A percentile compares a stretch with the other conserved stretches of the same genome.
Evolutionary conservation across 2,797 vertebrate genomes (phyloP).

Genomic region (Microctenopoma steveboyesi): DNA sequence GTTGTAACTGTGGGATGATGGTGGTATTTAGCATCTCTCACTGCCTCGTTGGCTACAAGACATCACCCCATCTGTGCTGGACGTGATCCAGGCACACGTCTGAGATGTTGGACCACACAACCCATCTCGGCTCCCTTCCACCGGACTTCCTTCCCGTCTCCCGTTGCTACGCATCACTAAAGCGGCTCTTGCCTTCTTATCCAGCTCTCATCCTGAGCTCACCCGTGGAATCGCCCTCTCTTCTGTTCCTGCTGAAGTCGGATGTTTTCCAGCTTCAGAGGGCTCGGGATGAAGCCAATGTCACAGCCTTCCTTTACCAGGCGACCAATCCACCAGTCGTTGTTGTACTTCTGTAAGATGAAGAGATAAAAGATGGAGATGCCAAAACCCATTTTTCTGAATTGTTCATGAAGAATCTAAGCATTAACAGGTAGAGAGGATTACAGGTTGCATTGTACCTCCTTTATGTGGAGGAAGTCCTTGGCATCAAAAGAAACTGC

Average conservation of each 20-base stretch:
- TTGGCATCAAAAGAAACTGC: conserved; percentile 97
- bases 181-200: conserved; percentile 18
- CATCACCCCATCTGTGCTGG: conserved; percentile 37
- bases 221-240: conserved; percentile 95
- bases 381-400: no score
- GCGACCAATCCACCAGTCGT: conserved; percentile 99
- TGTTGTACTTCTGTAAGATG: conserved; percentile 91
- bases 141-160: conserved; percentile 35
- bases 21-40: conserved; percentile 18
- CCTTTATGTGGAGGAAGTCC: conserved; percentile 99
- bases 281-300: conserved; percentile 97
- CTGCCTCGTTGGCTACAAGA: conserved; percentile 17
- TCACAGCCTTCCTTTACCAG: conserved; percentile 99
- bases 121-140: conserved; percentile 36
- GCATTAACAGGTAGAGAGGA: no score
- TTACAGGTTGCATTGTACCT: conserved; percentile 81
- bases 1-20: background rate
- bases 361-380: no score
- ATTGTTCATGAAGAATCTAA: no score
- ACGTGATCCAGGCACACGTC: conserved; percentile 46
- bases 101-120: conserved; percentile 41
- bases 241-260: conserved; percentile 96
- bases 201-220: conserved; percentile 10
- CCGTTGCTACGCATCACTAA: conserved; percentile 31
- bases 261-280: conserved; percentile 94